These are phyloP conservation scores for Drosophila sordidula DNA, from an alignment of 2,888 invertebrate species.

Conservation along the genomic window DNA sequence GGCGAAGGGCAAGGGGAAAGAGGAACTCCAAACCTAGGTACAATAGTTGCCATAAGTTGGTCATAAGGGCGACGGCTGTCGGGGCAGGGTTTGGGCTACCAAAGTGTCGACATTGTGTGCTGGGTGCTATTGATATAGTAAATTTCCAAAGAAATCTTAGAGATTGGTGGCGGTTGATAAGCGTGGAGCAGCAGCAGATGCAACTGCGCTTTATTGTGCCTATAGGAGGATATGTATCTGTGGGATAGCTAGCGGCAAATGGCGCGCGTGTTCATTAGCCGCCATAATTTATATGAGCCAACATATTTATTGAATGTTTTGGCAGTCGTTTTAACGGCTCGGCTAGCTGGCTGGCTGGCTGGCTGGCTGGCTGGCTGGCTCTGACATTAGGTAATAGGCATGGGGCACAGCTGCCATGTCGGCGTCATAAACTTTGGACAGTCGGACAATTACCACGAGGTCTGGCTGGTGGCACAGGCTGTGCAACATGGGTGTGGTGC, in stretches of 20 bases:
- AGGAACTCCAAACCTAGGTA: conserved; percentile 1
- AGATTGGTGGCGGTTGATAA: conserved; percentile 76
- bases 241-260: conserved; percentile 50
- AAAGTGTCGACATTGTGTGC: conserved; percentile 68
- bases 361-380: conserved; percentile 40
- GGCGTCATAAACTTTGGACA: conserved; percentile 63
- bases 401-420: conserved; percentile 61
- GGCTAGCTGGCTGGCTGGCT: conserved; percentile 40
- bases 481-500: conserved; percentile 69
- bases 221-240: conserved; percentile 31
- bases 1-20: conserved; percentile 11
- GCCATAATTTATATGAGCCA: conserved; percentile 80
- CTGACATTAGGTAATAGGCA: conserved; percentile 60
- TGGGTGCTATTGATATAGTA: conserved; percentile 72
- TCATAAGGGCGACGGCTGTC: conserved; percentile 39
- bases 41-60: conserved; percentile 32
- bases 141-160: conserved; percentile 77
- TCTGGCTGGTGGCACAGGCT: conserved; percentile 35
- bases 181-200: conserved; percentile 65
- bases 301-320: conserved; percentile 81
- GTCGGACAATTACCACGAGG: conserved; percentile 68
- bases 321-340: conserved; percentile 77
- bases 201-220: conserved; percentile 69
- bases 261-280: conserved; percentile 76
- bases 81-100: conserved; percentile 29